These are phyloP conservation scores for Drosophila fulvimacula DNA, from an alignment of 2,888 invertebrate genomes.

Conservation along the genomic window DNA sequence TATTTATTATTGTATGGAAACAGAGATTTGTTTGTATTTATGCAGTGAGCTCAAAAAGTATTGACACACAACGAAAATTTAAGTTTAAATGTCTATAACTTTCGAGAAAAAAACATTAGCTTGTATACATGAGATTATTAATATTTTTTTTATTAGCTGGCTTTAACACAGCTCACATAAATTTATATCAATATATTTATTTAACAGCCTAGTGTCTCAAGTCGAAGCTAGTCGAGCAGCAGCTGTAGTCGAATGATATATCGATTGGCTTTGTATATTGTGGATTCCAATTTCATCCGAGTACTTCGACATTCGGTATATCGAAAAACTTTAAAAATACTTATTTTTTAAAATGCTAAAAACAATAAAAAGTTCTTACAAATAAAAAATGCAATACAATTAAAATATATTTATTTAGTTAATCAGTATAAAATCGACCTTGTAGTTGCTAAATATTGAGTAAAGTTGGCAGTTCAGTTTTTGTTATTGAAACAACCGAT, in stretches of 20 bases:
- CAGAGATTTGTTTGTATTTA: too few species aligned
- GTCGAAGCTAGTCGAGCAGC: conserved; percentile 24
- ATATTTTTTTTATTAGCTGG: too few species aligned
- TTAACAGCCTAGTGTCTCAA: conserved; percentile 18
- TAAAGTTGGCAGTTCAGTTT: conserved; percentile 11
- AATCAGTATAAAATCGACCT: too few species aligned
- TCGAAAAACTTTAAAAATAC: not conserved
- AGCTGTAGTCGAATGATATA: conserved; percentile 16
- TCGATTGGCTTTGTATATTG: conserved; percentile 14
- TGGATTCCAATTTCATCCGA: not conserved
- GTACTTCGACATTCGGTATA: not conserved
- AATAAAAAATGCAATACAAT: too few species aligned
- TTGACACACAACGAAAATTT: too few species aligned
- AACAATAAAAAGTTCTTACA: accelerated
- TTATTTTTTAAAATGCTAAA: not conserved
- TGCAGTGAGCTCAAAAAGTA: too few species aligned
- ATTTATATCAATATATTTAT: conserved; percentile 26
- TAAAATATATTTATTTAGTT: too few species aligned
- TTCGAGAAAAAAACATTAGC: too few species aligned
- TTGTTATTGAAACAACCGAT: not conserved
- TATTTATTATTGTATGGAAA: too few species aligned
- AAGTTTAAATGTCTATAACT: too few species aligned
- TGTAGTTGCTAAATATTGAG: not conserved
- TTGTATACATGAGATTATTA: too few species aligned
- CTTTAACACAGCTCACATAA: conserved; percentile 17